Conservation (phyloP, 2,113 vertebrate genomes). For the Nematolebias whitei region DNA sequence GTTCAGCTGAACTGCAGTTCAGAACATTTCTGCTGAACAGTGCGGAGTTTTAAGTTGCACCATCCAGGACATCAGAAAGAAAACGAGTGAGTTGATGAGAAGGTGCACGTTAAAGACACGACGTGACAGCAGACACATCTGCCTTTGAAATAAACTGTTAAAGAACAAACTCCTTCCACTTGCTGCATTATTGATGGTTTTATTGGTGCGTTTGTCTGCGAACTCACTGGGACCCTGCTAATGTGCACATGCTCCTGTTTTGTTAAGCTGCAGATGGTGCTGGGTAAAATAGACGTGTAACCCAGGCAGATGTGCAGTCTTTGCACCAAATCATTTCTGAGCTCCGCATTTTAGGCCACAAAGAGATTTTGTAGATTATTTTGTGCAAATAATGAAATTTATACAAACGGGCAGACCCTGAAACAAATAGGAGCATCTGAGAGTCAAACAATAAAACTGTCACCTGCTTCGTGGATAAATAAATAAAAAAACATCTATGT, state of each 20-base stretch:
- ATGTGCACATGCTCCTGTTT: too few species aligned
- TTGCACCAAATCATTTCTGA: too few species aligned
- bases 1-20: not conserved
- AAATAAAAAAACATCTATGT: not conserved
- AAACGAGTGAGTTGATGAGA: not conserved
- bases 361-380: too few species aligned
- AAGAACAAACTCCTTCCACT: not conserved
- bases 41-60: not conserved
- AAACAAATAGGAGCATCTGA: too few species aligned
- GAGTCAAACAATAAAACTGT: not conserved
- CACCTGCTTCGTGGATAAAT: constrained; percentile 20
- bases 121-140: not conserved
- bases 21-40: constrained; percentile 5
- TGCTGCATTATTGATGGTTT: not conserved
- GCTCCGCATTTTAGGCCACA: too few species aligned
- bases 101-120: not conserved
- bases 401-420: too few species aligned
- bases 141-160: constrained; percentile 1
- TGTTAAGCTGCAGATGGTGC: too few species aligned
- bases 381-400: too few species aligned
- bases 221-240: too few species aligned
- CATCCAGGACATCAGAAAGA: not conserved
- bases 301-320: too few species aligned
- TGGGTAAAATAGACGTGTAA: too few species aligned
- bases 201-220: too few species aligned